A percentile compares a stretch with the other conserved stretches of the same genome.
These are phyloP conservation scores for Muscicapa adusta DNA, from an alignment of 2,113 vertebrate genomes.

Conservation along the genomic window DNA sequence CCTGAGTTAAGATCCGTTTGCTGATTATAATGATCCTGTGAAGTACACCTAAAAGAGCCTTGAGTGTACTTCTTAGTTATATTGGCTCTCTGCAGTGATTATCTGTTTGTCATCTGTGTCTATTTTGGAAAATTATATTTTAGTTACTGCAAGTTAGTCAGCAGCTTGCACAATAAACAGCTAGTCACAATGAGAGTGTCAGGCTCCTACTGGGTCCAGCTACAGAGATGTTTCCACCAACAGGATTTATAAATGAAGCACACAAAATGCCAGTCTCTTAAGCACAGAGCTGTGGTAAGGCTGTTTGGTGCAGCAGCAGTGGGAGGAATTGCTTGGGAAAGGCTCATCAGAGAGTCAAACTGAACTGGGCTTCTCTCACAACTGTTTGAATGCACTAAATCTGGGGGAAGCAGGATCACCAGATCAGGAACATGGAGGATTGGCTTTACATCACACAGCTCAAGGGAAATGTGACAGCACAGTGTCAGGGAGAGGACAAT, in stretches of 20 bases:
- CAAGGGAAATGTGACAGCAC: neutral
- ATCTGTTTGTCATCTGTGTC: conserved; percentile 65
- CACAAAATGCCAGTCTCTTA: conserved; percentile 7
- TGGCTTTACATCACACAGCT: neutral
- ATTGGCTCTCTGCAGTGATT: conserved; percentile 22
- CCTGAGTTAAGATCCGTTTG: conserved; percentile 52
- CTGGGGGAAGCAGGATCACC: neutral
- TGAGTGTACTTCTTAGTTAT: conserved; percentile 48
- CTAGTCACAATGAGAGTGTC: conserved; percentile 3
- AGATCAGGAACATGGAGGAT: neutral
- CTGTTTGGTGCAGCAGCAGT: neutral
- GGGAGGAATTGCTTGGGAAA: neutral
- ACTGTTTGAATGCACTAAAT: neutral
- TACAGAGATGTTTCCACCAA: conserved; percentile 48
- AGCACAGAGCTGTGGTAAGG: neutral
- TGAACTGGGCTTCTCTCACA: neutral
- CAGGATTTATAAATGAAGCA: conserved; percentile 41
- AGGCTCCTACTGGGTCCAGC: conserved; percentile 59
- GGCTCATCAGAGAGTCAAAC: neutral
- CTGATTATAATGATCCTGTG: conserved; percentile 70
- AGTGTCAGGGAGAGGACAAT: neutral
- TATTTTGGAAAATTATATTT: conserved; percentile 66
- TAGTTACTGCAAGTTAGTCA: conserved; percentile 52
- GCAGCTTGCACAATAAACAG: conserved; percentile 48
- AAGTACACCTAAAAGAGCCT: conserved; percentile 62